Conservation (phyloP, 2,888 invertebrate genomes). For the Orthosia gothica region DNA sequence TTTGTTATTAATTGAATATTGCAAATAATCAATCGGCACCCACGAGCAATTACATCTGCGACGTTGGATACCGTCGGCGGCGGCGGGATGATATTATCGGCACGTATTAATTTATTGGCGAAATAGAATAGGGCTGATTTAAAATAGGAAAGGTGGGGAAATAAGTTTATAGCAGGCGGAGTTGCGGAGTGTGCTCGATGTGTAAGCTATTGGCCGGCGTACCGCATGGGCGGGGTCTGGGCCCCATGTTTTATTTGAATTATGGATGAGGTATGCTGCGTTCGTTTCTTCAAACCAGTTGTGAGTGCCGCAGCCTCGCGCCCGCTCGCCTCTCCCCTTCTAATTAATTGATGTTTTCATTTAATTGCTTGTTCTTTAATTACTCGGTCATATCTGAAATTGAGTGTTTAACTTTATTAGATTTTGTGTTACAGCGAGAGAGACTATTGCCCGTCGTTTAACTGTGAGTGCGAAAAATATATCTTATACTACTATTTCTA, state of each 20-base stretch:
- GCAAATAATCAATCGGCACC: conserved; percentile 86
- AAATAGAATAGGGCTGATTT: conserved; percentile 86
- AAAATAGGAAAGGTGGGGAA: conserved; percentile 87
- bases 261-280: conserved; percentile 89
- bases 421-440: conserved; percentile 74
- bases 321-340: conserved; percentile 89
- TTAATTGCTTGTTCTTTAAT: conserved; percentile 89
- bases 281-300: conserved; percentile 89
- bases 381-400: conserved; percentile 85
- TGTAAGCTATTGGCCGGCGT: conserved; percentile 88
- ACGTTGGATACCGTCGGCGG: conserved; percentile 78
- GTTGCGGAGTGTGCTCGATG: conserved; percentile 82
- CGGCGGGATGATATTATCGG: conserved; percentile 82
- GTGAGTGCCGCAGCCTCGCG: conserved; percentile 87
- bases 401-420: conserved; percentile 85
- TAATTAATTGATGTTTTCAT: conserved; percentile 91
- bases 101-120: conserved; percentile 87
- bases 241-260: conserved; percentile 91
- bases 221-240: conserved; percentile 89
- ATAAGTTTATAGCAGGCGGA: conserved; percentile 87
- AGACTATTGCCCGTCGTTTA: conserved; percentile 37
- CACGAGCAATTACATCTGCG: conserved; percentile 79
- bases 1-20: conserved; percentile 86
- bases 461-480: conserved; percentile 61
- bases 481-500: conserved; percentile 28